phyloP scores from a whole-genome alignment of 2,888 invertebrate species.

The Cheiracanthium punctorium region DNA sequence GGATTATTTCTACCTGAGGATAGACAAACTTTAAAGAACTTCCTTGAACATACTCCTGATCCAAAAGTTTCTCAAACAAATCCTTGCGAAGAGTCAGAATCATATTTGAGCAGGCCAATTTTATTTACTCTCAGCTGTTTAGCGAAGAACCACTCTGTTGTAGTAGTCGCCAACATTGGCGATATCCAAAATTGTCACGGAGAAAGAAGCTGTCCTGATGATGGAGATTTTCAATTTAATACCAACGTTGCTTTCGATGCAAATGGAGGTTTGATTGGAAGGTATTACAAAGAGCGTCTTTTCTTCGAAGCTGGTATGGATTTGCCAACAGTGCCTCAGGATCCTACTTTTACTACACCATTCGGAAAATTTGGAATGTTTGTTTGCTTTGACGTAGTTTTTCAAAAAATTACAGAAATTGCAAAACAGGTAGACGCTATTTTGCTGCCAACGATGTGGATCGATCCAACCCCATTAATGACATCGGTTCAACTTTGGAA shows the following conservation, averaged over 20 bases:
- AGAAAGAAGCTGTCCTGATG: conserved; percentile 79
- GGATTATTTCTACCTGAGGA: conserved; percentile 72
- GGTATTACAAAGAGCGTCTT: conserved; percentile 78
- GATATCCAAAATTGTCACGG: conserved; percentile 80
- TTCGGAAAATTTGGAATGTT: conserved; percentile 83
- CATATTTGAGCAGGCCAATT: conserved; percentile 70
- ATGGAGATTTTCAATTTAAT: conserved; percentile 78
- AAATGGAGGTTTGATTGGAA: conserved; percentile 83
- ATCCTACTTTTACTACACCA: conserved; percentile 74
- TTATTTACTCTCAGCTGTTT: conserved; percentile 78
- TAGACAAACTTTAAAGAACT: conserved; percentile 12
- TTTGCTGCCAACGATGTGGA: conserved; percentile 86
- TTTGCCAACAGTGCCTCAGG: conserved; percentile 72
- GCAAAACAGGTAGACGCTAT: conserved; percentile 80
- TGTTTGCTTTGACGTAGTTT: conserved; percentile 89
- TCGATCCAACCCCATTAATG: conserved; percentile 85
- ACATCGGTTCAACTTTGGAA: conserved; percentile 82
- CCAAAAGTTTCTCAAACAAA: conserved; percentile 14
- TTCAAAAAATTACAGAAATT: conserved; percentile 82
- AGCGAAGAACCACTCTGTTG: conserved; percentile 80
- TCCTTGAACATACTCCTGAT: conserved; percentile 30
- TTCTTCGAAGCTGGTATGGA: conserved; percentile 74
- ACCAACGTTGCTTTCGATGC: conserved; percentile 87
- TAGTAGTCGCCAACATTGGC: conserved; percentile 83
- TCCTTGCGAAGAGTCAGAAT: conserved; percentile 28